Base-by-base conservation (phyloP, 2,113 vertebrate species). In the Oryzias woworae region DNA sequence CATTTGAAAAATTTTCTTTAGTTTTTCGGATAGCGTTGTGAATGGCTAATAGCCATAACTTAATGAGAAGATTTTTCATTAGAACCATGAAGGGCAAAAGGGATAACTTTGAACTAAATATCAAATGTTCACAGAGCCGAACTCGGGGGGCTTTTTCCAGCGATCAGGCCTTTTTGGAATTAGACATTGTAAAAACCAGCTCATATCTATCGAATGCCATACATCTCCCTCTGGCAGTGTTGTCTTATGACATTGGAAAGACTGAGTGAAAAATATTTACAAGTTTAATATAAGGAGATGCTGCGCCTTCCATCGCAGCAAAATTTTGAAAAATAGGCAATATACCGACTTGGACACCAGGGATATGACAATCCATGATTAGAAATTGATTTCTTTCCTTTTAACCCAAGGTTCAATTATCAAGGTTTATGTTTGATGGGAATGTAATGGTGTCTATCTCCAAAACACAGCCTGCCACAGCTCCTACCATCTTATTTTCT, bases 381-480 rank as follows among this genome's bases (percentile, higher is more conserved):
- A 81, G 73, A 87, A 90, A 92, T 90, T 46, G 83, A 91, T 90
- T 89, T 90, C 41, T 50, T 82, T 69, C 23, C 55, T 57, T 58
- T 85, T 77, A 78, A 73, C 75, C 75, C 59, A 50, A 36, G 67
- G 86, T 90, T 88, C 77, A 90, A 85, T 87, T 84, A 90, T 85
- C 58, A 53, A 73, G 68, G 56, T 75, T 79, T 77, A 73, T 69
- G 63, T 82, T 86, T 82, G 73, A 85, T 83, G 72, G 62, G 31
- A 72, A 53, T 58, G 59, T 88, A 87, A 88, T 79, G 72, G 75
- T 16, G 61, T 61, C 77, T 71, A 48, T 85, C 65, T 86, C 73
- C 81, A 73, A 78, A 20, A 81, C 76, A 45, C 61, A 73, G 65
- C 66, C 66, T 46, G 58, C 81, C 44, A 28, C 59, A 26, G 48